A percentile compares a stretch with the other conserved stretches of the same genome.
phyloP scores from a whole-genome alignment of 2,113 vertebrate species.

The Acrocephalus kingi region DNA sequence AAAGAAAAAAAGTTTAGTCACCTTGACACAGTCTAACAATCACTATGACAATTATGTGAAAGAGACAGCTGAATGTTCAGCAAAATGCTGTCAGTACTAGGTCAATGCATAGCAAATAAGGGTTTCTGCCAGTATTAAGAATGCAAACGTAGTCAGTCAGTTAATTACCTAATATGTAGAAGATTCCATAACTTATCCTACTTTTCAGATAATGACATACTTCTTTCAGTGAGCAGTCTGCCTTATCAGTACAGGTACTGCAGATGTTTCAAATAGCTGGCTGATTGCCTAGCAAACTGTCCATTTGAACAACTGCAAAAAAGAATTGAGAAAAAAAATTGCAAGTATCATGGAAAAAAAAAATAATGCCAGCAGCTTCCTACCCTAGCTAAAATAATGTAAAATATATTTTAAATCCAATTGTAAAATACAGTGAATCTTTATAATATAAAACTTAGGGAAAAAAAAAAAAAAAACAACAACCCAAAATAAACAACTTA shows the following conservation, averaged over 20 bases:
- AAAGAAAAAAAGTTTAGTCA: neutral
- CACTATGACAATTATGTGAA: neutral
- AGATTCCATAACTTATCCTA: neutral
- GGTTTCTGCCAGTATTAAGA: neutral
- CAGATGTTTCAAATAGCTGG: neutral
- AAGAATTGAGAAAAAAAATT: conserved; percentile 20
- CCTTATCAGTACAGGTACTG: neutral
- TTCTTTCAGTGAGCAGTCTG: neutral
- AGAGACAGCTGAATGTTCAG: neutral
- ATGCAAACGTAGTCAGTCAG: neutral
- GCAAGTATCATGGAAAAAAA: neutral
- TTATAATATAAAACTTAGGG: neutral
- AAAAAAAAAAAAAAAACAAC: neutral
- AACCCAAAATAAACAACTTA: neutral
- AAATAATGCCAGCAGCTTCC: neutral
- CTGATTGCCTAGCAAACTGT: neutral
- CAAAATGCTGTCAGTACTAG: neutral
- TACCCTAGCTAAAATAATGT: neutral
- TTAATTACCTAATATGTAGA: neutral
- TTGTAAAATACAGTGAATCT: neutral
- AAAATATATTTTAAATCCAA: neutral
- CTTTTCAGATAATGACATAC: neutral
- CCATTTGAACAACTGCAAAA: neutral
- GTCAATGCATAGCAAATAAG: neutral
- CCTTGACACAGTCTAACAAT: neutral